Percentiles rank a stretch among this genome's conserved stretches.
phyloP scores from a whole-genome alignment of 2,888 invertebrate species.

The Anticlea derivata region DNA sequence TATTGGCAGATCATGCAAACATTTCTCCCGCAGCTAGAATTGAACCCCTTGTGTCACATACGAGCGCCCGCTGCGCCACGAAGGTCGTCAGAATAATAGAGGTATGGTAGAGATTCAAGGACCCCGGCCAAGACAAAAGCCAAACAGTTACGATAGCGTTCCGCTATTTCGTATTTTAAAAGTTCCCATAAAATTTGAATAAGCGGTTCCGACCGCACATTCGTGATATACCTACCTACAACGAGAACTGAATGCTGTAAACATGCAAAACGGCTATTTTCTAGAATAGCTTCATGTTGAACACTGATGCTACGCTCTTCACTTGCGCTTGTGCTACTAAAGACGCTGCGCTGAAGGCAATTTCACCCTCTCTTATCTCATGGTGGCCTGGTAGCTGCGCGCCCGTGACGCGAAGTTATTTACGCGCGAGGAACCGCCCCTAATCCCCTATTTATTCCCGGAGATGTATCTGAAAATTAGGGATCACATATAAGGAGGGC shows the following conservation, averaged over 20 bases:
- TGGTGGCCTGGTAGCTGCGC: slow-evolving; percentile 56
- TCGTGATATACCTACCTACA: slow-evolving; percentile 38
- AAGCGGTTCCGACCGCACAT: slow-evolving; percentile 34
- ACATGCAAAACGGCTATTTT: slow-evolving; percentile 34
- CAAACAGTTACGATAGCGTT: slow-evolving; percentile 36
- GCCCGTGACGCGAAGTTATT: slow-evolving; percentile 76
- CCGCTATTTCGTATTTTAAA: slow-evolving; percentile 38
- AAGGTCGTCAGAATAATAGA: too few relatives aligned
- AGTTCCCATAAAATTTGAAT: slow-evolving; percentile 41
- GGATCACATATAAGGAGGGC: slow-evolving; percentile 72
- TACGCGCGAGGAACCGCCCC: slow-evolving; percentile 77
- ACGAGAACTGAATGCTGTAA: slow-evolving; percentile 39
- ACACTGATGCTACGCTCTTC: slow-evolving; percentile 39
- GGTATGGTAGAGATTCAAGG: slow-evolving; percentile 16
- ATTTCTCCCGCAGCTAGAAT: too few relatives aligned
- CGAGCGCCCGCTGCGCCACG: too few relatives aligned
- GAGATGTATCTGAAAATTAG: slow-evolving; percentile 84
- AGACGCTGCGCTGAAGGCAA: slow-evolving; percentile 60
- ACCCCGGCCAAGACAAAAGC: slow-evolving; percentile 33
- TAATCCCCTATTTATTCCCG: slow-evolving; percentile 82
- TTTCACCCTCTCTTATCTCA: slow-evolving; percentile 73
- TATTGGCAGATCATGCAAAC: too few relatives aligned
- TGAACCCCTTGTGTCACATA: too few relatives aligned
- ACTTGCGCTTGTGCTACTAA: slow-evolving; percentile 36
- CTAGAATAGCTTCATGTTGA: slow-evolving; percentile 33